Evolutionary conservation across 1,140 invertebrate genomes (phyloP), one percentile per base, ranked within the genome.

Genomic region (Cyclargus thomasi): DNA sequence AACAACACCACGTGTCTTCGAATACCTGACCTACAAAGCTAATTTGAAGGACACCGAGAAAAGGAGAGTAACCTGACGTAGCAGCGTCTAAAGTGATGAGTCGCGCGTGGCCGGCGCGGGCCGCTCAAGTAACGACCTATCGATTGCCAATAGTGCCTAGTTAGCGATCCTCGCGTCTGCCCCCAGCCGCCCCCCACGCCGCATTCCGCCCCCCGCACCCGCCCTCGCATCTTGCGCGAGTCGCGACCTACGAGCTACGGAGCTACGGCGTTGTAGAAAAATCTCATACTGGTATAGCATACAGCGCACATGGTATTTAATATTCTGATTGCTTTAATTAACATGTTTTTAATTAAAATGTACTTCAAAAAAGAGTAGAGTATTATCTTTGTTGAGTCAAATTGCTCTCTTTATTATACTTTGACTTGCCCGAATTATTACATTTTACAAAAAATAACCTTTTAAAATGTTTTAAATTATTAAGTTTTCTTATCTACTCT

Each of bases 41-140:
- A 90, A 90, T 90, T 90, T 88, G 87, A 90, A 90, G 87, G 87
- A 90, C 87, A 88, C 83, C 87, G 82, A 85, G 87, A 90, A 90
- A 90, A 87, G 87, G 87, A 90, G 87, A 90, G 87, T 90, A 86
- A 88, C 86, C 87, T 88, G 87, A 90, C 87, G 87, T 84, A 79
- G 87, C 81, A 79, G 79, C 84, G 80, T 83, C 81, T 81, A 87
- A 90, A 90, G 87, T 88, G 87, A 90, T 90, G 87, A 90, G 85
- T 88, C 82, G 85, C 81, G 86, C 85, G 84, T 85, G 81, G 78
- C 82, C 82, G 77, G 76, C 74, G 76, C 69, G 74, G 75, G 76
- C 72, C 75, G 81, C 83, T 79, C 77, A 77, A 83, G 80, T 82
- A 80, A 83, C 82, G 83, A 86, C 83, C 84, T 87, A 88, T 88